phyloP scores from a whole-genome alignment of 2,888 invertebrate genomes.

The Tyria jacobaeae region DNA sequence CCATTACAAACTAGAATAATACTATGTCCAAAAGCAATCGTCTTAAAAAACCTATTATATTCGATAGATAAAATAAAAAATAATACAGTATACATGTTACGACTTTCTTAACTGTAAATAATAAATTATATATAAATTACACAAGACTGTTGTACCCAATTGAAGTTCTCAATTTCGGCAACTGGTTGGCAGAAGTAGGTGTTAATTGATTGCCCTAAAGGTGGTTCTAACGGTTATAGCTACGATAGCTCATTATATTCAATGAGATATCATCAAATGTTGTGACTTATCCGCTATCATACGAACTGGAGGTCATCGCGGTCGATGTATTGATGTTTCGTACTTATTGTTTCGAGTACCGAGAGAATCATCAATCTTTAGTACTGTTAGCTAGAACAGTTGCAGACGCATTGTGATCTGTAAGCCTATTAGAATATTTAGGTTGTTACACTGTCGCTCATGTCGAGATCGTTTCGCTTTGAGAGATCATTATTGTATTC shows the following conservation, averaged over 20 bases:
- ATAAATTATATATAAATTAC: conserved; percentile 48
- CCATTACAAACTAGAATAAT: no score
- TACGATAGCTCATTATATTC: conserved; percentile 61
- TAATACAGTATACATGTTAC: conserved; percentile 21
- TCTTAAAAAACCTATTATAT: no score
- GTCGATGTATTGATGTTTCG: conserved; percentile 67
- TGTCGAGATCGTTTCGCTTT: conserved; percentile 36
- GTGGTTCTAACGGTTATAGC: conserved; percentile 53
- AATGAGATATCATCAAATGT: conserved; percentile 67
- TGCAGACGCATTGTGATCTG: conserved; percentile 58
- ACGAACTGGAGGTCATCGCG: conserved; percentile 63
- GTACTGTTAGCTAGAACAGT: conserved; percentile 63
- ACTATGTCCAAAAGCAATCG: no score
- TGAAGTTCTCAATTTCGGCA: conserved; percentile 39
- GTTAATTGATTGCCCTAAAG: conserved; percentile 64
- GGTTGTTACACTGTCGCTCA: conserved; percentile 48
- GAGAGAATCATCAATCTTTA: conserved; percentile 75
- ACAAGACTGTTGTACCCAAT: conserved; percentile 38
- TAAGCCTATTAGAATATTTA: conserved; percentile 62
- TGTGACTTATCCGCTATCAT: conserved; percentile 72
- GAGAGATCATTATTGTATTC: conserved; percentile 40
- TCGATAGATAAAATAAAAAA: background rate
- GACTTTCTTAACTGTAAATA: conserved; percentile 39
- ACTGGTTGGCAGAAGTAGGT: conserved; percentile 57
- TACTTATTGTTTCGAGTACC: conserved; percentile 74